These are phyloP conservation scores for Lydus trimaculatus DNA, from an alignment of 2,888 invertebrate genomes.

Conservation along the genomic window DNA sequence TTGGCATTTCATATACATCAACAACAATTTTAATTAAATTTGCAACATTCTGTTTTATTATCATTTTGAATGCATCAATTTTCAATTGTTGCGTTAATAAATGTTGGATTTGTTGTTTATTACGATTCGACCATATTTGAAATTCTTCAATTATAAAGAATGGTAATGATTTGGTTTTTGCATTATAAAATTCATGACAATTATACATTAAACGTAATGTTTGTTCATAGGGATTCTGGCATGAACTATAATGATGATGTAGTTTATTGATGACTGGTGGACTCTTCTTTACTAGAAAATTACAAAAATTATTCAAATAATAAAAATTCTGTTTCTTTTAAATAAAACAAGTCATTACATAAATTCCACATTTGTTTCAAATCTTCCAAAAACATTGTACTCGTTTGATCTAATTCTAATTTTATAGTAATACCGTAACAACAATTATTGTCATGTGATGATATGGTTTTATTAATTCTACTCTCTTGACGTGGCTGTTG, in stretches of 20 bases:
- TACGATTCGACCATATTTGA: slow-evolving; percentile 61
- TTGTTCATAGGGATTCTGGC: slow-evolving; percentile 68
- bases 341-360: slow-evolving; percentile 43
- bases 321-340: too few relatives aligned
- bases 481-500: not conserved
- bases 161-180: slow-evolving; percentile 69
- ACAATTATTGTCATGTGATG: slow-evolving; percentile 50
- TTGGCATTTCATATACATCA: slow-evolving; percentile 69
- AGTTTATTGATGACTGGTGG: slow-evolving; percentile 55
- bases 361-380: slow-evolving; percentile 55
- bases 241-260: slow-evolving; percentile 51
- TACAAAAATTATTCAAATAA: not conserved
- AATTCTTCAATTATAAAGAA: slow-evolving; percentile 70
- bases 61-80: slow-evolving; percentile 75
- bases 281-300: slow-evolving; percentile 55
- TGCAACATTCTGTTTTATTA: slow-evolving; percentile 72
- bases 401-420: slow-evolving; percentile 60
- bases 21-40: slow-evolving; percentile 70
- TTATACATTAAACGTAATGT: slow-evolving; percentile 68
- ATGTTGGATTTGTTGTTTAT: slow-evolving; percentile 59
- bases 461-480: slow-evolving; percentile 38
- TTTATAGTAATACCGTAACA: slow-evolving; percentile 58
- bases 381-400: slow-evolving; percentile 60
- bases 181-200: slow-evolving; percentile 69
- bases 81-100: slow-evolving; percentile 67